Base-by-base conservation (phyloP, 92 coral and sea anemone species). In the Phenganax subtilis region DNA sequence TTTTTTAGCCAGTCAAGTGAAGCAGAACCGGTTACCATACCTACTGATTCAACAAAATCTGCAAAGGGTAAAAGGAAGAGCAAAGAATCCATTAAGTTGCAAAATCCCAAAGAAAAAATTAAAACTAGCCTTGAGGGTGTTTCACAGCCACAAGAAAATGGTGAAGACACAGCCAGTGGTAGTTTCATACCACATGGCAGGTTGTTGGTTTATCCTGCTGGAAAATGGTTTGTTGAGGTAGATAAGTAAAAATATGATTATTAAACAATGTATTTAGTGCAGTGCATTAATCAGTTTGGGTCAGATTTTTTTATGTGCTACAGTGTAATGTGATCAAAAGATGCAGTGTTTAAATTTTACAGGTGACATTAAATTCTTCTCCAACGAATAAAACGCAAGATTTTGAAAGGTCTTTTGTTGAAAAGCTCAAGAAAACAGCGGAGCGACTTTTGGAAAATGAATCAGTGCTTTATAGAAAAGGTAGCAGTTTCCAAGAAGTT, bases 221-320 rank as follows among this genome's bases (percentile, higher is more conserved):
- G 93, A n/a, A 87, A 81, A 69, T 93, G 97, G 97, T 91, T 80
- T 89, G 97, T 89, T 53, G 80, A 91, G 97, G 97, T 93, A 16
- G 65, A 87, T 57, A 52, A 27, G 55, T 10, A 28, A 9, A 57
- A 3, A 27, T 6, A 37, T 37, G 47, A 37, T 37, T 37, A 37
- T 37, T 37, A 37, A 37, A 37, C 47, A 37, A 37, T 37, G 47
- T 37, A 37, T 37, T 37, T 5, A 37, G 47, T 37, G 47, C 47
- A 37, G 25, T 20, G 25, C 25, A 20, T 20, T 20, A 20, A 20
- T 20, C 25, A 20, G 25, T 20, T 20, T 20, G 25, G 47, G 47
- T 37, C 5, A 1, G 47, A 37, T 37, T 37, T 37, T 37, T 37
- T 37, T 37, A 37, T 20, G 25, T 20, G 25, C 25, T 20, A 68